These are phyloP conservation scores for Triplophysa tibetana DNA, from an alignment of 2,113 vertebrate genomes.

Conservation along the genomic window DNA sequence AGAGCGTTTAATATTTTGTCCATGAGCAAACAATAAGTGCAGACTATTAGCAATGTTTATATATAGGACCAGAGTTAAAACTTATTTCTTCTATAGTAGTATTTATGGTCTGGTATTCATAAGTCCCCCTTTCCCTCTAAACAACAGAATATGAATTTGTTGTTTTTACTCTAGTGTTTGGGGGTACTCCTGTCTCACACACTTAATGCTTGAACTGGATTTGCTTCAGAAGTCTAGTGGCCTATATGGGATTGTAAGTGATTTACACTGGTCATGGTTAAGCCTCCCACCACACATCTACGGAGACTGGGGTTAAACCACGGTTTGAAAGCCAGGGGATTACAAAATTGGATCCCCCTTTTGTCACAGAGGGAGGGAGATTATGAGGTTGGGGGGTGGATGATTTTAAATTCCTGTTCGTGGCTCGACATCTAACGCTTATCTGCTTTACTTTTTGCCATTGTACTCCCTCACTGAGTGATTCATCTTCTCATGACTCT, in stretches of 20 bases:
- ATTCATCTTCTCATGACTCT: not conserved
- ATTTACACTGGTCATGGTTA: conserved; percentile 61
- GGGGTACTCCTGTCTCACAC: not conserved
- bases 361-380: conserved; percentile 15
- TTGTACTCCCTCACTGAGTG: not conserved
- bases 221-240: conserved; percentile 28
- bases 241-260: conserved; percentile 68
- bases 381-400: not conserved
- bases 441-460: conserved; percentile 10
- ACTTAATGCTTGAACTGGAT: conserved; percentile 6
- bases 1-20: no score
- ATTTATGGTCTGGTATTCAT: no score
- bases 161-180: conserved; percentile 50
- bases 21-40: no score
- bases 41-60: no score
- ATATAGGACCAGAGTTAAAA: no score
- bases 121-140: not conserved
- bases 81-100: no score
- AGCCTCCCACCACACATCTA: conserved; percentile 42
- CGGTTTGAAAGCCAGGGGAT: conserved; percentile 51
- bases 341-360: conserved; percentile 32
- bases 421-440: not conserved
- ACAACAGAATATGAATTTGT: conserved; percentile 43
- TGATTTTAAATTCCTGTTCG: not conserved
- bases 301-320: conserved; percentile 48